Base-by-base conservation (phyloP, 2,797 vertebrate genomes). In the Sebastes taczanowskii region DNA sequence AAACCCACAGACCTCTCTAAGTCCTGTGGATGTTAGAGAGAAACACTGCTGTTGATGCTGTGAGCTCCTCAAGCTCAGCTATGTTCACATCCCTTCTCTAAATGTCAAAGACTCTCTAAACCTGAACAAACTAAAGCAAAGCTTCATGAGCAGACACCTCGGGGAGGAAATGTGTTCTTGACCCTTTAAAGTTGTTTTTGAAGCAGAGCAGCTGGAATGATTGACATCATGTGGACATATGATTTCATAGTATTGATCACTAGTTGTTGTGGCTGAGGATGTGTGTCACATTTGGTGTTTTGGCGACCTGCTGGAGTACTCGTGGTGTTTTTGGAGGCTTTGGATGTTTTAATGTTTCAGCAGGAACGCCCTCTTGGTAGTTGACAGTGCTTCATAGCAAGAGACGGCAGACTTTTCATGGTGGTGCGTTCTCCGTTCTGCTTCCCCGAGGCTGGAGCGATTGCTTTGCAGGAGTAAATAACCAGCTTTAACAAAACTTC, bases 401-500 rank as follows among this genome's bases (percentile, higher is more conserved):
- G 89, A 93, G 82, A 90, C 55, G 85, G 74, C 83, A 87, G 88
- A 89, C 93, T 93, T 92, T 93, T 94, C 93, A 94, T 93, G 89
- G 93, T 90, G 62, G 91, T 69, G 82, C 79, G 82, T 73, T 86
- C 86, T 85, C 78, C 60, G 66, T 89, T 85, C 89, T 80, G 71
- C 90, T 86, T 89, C 93, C 92, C 87, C 72, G 46, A 77, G 88
- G 89, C 88, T 91, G 91, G 84, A 91, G 90, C 91, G 86, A 89
- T 95, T 92, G 92, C 93, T 94, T 92, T 90, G 90, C 87, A 91
- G 94, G 93, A 96, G 95, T 96, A 96, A 96, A 96, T 96, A 96
- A 95, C 89, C 91, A 90, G 93, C 94, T 96, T 95, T 96, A 95
- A 96, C 95, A 95, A 96, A 96, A 96, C 95, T 95, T 95, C 88